Evolutionary conservation across 1,140 invertebrate genomes (phyloP), one percentile per base, ranked within the genome.

Genomic region (Hyles vespertilio): DNA sequence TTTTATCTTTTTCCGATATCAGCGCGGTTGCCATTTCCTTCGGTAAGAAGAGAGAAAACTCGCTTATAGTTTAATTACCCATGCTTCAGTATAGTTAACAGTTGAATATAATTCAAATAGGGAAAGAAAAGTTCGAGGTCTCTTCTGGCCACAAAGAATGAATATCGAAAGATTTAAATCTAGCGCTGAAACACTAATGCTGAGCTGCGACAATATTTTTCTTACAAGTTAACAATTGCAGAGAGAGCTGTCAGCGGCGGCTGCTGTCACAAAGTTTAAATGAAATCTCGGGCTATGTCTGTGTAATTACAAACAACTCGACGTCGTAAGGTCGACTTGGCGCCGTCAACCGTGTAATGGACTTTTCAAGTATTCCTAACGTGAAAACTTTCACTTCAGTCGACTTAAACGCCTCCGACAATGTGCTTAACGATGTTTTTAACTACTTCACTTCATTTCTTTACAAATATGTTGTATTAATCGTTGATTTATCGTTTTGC

Each of bases 311-410:
- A 78, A 77, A 80, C 81, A 84, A 77, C 65, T 79, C 68, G 71
- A 62, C 71, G 63, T 70, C 74, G 69, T 75, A 69, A 76, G 74
- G 77, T 79, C 73, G 72, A 61, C 69, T 67, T 65, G 67, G 70
- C 71, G 69, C 77, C 77, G 74, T 82, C 79, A 79, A 72, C 70
- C 84, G 80, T 87, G 84, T 87, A 84, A 87, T 87, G 80, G 84
- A 87, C 81, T 87, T 87, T 82, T 84, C 81, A 87, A 87, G 84
- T 87, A 87, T 87, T 84, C 77, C 73, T 84, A 84, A 84, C 80
- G 76, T 77, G 81, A 73, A 84, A 87, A 87, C 81, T 87, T 84
- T 81, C 77, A 76, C 77, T 81, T 77, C 68, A 77, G 67, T 71
- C 66, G 74, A 78, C 73, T 78, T 74, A 73, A 84, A 84, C 74